phyloP scores from a whole-genome alignment of 2,113 vertebrate genomes.

The Saccopteryx bilineata region DNA sequence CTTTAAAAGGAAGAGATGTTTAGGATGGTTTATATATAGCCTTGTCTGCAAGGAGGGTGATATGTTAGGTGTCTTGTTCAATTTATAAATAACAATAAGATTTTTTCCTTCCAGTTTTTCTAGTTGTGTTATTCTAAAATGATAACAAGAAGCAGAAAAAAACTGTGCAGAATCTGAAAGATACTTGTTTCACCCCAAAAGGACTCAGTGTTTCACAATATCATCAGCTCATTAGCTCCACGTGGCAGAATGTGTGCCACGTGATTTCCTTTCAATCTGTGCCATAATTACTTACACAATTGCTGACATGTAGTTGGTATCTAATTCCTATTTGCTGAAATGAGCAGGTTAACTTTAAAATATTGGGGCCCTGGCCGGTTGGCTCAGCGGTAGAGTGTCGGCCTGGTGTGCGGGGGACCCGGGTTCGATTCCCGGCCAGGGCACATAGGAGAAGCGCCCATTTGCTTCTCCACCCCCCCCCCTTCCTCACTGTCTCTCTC shows the following conservation, averaged over 20 bases:
- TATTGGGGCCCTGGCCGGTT: too few relatives aligned
- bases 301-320: neutral
- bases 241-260: neutral
- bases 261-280: conserved; percentile 1
- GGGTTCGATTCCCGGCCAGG: too few relatives aligned
- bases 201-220: neutral
- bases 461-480: too few relatives aligned
- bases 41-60: neutral
- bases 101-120: neutral
- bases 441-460: too few relatives aligned
- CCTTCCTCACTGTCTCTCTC: too few relatives aligned
- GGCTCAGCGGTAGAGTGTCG: too few relatives aligned
- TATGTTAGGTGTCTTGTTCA: neutral
- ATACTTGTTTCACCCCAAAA: neutral
- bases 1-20: neutral
- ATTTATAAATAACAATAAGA: neutral
- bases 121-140: neutral
- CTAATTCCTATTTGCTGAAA: conserved; percentile 18
- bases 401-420: too few relatives aligned
- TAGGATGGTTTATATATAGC: neutral
- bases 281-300: neutral
- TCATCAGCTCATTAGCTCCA: neutral
- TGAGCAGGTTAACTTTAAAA: conserved; percentile 36
- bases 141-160: neutral
- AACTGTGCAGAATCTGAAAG: neutral